Percentiles rank a stretch among this genome's conserved stretches.
These are phyloP conservation scores for Paratilapia polleni DNA, from an alignment of 2,113 vertebrate genomes.

Conservation along the genomic window DNA sequence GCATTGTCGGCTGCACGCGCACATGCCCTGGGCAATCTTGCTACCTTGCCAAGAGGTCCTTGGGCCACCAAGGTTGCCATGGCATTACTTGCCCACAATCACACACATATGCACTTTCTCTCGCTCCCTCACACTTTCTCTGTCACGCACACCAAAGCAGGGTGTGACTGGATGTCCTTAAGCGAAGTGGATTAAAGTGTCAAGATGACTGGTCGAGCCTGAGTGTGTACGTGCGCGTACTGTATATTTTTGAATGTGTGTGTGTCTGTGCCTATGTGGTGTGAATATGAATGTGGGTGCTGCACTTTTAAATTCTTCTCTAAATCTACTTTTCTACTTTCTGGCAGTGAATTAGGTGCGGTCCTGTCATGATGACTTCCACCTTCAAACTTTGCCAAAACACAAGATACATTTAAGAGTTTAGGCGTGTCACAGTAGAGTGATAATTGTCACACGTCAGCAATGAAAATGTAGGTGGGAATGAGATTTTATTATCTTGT, in stretches of 20 bases:
- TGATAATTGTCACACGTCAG: neutral
- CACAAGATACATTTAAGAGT: neutral
- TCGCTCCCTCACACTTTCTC: neutral
- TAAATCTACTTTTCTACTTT: neutral
- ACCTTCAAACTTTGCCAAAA: neutral
- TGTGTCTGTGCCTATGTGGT: neutral
- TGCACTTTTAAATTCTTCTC: constrained; percentile 9
- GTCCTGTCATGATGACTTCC: neutral
- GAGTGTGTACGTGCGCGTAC: neutral
- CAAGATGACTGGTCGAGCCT: constrained; percentile 44
- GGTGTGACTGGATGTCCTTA: constrained; percentile 59
- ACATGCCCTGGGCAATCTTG: constrained; percentile 48
- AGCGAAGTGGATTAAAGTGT: constrained; percentile 61
- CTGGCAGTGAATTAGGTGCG: neutral
- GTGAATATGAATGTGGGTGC: neutral
- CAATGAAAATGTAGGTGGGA: neutral
- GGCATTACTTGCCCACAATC: constrained; percentile 53
- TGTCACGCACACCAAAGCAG: constrained; percentile 24
- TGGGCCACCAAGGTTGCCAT: constrained; percentile 68
- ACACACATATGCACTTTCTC: constrained; percentile 25
- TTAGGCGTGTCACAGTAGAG: neutral
- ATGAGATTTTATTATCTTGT: neutral
- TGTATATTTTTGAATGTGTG: neutral
- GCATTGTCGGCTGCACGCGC: constrained; percentile 16
- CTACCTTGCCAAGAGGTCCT: constrained; percentile 64